These are phyloP conservation scores for Oikopleura dioica DNA, from an alignment of 23 tunicate genomes.

Conservation along the genomic window DNA sequence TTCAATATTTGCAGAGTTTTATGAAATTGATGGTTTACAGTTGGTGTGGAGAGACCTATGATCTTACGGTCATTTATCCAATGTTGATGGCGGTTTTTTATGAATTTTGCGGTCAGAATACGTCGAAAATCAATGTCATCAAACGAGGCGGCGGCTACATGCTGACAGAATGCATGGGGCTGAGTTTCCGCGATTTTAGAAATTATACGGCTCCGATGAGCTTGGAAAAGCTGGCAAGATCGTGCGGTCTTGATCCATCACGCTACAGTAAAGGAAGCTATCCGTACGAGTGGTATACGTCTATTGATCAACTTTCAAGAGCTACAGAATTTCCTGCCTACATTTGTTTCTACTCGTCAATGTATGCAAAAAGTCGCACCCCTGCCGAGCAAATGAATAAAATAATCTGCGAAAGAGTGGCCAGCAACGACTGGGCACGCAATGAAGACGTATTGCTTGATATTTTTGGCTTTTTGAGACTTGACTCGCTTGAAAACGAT, in stretches of 20 bases:
- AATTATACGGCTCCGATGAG: not conserved
- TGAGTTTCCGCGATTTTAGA: not conserved
- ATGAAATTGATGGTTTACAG: not conserved
- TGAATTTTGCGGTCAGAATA: not conserved
- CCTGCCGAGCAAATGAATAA: too few relatives aligned
- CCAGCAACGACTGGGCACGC: not conserved
- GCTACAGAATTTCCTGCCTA: not conserved
- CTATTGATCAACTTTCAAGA: not conserved
- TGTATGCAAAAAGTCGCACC: too few relatives aligned
- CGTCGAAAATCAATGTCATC: not conserved
- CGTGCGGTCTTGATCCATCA: not conserved
- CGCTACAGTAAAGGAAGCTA: not conserved
- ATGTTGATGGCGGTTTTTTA: not conserved
- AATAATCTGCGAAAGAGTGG: too few relatives aligned
- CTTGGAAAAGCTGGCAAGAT: not conserved
- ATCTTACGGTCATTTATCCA: not conserved
- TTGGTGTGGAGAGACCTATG: not conserved
- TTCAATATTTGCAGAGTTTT: not conserved
- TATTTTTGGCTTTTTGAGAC: too few relatives aligned
- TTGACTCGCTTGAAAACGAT: too few relatives aligned
- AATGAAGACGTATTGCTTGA: not conserved
- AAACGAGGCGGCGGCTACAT: not conserved
- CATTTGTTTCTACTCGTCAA: not conserved
- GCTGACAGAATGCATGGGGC: not conserved
- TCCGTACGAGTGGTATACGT: not conserved